Evolutionary conservation across 2,888 invertebrate genomes (phyloP).

Genomic region (Oscheius sp.): DNA sequence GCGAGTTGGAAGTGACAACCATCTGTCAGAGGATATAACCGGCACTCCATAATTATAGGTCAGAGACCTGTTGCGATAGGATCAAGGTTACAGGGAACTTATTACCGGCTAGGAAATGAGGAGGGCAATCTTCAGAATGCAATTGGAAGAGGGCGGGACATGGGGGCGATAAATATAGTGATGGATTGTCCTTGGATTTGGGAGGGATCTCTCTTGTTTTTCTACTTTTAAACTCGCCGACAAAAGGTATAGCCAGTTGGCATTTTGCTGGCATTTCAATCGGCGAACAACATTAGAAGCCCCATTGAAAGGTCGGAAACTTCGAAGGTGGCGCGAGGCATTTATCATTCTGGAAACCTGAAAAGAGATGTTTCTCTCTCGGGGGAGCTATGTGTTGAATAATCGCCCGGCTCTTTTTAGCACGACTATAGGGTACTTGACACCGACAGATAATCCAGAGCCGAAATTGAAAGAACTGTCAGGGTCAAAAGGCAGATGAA

Average conservation of each 20-base stretch:
- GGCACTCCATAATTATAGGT: constrained; percentile 21
- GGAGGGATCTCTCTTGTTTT: too few species aligned
- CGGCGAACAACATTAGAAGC: not conserved
- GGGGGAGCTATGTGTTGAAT: not conserved
- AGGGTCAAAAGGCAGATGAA: constrained; percentile 1
- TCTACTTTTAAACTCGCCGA: too few species aligned
- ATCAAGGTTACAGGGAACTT: not conserved
- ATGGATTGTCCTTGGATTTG: too few species aligned
- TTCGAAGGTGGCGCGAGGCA: not conserved
- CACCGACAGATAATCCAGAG: constrained; percentile 8
- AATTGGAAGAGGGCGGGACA: not conserved
- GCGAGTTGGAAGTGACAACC: constrained; percentile 4
- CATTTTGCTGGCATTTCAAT: not conserved
- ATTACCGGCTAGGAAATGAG: not conserved
- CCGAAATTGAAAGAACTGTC: constrained; percentile 6
- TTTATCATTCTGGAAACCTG: not conserved
- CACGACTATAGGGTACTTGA: constrained; percentile 1
- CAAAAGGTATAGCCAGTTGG: not conserved
- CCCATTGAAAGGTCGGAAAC: not conserved
- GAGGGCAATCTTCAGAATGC: not conserved
- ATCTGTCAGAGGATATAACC: constrained; percentile 21
- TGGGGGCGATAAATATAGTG: not conserved
- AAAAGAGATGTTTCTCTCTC: not conserved
- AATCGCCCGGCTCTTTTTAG: not conserved
- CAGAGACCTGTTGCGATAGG: too few species aligned